Evolutionary conservation across 2,888 invertebrate species (phyloP).

Genomic region (Ectropis crepuscularia): DNA sequence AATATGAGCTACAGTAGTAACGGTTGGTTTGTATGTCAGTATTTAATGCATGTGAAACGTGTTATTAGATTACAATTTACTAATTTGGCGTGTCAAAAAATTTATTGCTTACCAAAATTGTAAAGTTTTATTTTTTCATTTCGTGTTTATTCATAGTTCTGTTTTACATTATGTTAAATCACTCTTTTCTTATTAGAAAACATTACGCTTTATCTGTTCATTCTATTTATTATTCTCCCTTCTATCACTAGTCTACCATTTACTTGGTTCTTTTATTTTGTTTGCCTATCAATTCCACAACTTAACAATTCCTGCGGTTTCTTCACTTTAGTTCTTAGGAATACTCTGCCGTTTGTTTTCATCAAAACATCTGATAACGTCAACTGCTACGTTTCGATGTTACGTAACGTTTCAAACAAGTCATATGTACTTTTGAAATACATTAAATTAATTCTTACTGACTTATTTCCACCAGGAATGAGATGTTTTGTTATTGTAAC

Average conservation of each 20-base stretch:
- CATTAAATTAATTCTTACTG: too few relatives aligned
- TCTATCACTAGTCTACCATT: slow-evolving; percentile 52
- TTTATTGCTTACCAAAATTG: slow-evolving; percentile 1
- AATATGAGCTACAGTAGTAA: slow-evolving; percentile 28
- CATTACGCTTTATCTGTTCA: slow-evolving; percentile 15
- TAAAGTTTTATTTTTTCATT: background rate
- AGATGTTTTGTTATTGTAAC: too few relatives aligned
- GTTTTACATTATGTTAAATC: slow-evolving; percentile 14
- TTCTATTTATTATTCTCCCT: slow-evolving; percentile 22
- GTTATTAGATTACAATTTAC: slow-evolving; percentile 7
- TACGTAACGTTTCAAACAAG: too few relatives aligned
- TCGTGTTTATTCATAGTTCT: slow-evolving; percentile 1
- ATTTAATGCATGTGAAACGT: slow-evolving; percentile 19
- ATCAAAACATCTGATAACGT: slow-evolving; percentile 34
- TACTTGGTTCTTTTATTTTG: slow-evolving; percentile 71
- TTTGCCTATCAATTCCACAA: slow-evolving; percentile 71
- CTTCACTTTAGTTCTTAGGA: slow-evolving; percentile 27
- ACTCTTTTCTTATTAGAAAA: slow-evolving; percentile 15
- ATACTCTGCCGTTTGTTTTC: slow-evolving; percentile 39
- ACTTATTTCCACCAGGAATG: too few relatives aligned
- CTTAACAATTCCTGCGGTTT: slow-evolving; percentile 71
- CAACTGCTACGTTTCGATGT: too few relatives aligned
- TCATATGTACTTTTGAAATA: background rate
- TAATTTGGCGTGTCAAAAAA: slow-evolving; percentile 17
- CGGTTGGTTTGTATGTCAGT: slow-evolving; percentile 28